A percentile compares a stretch with the other conserved stretches of the same genome.
Conservation (phyloP, 2,888 invertebrate species). For the Philaethria dido region DNA sequence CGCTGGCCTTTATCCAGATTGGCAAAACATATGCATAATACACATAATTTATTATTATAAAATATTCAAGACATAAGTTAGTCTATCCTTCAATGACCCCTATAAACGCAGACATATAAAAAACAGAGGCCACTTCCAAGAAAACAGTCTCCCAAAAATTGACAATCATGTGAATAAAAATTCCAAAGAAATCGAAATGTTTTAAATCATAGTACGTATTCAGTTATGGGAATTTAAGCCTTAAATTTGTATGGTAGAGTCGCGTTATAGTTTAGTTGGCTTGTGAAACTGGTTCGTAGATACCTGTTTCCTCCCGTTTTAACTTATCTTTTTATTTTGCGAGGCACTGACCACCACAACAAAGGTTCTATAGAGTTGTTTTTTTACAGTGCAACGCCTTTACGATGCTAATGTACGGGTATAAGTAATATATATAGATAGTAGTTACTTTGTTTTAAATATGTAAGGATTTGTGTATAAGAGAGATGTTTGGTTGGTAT, state of each 20-base stretch:
- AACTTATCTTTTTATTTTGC: slow-evolving; percentile 76
- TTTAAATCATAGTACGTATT: slow-evolving; percentile 67
- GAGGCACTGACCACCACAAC: slow-evolving; percentile 83
- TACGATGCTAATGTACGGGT: slow-evolving; percentile 29
- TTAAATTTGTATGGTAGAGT: slow-evolving; percentile 49
- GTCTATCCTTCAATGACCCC: slow-evolving; percentile 43
- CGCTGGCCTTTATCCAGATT: not conserved
- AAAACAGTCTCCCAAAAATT: slow-evolving; percentile 50
- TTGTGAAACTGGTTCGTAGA: slow-evolving; percentile 67
- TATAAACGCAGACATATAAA: slow-evolving; percentile 45
- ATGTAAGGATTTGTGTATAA: not conserved
- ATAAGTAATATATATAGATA: slow-evolving; percentile 31
- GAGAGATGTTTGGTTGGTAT: no score
- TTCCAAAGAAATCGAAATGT: slow-evolving; percentile 82
- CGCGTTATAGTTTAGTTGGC: slow-evolving; percentile 57
- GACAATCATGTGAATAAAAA: slow-evolving; percentile 57
- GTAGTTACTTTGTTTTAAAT: slow-evolving; percentile 20
- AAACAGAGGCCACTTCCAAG: slow-evolving; percentile 44
- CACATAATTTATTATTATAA: not conserved
- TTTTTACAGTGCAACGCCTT: slow-evolving; percentile 63
- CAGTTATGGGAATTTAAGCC: slow-evolving; percentile 39
- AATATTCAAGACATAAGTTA: slow-evolving; percentile 6
- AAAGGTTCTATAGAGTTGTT: slow-evolving; percentile 74
- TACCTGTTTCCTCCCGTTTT: slow-evolving; percentile 63
- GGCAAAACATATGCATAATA: not conserved